Conservation (phyloP, 1,140 invertebrate genomes). For the Araneus ventricosus region DNA sequence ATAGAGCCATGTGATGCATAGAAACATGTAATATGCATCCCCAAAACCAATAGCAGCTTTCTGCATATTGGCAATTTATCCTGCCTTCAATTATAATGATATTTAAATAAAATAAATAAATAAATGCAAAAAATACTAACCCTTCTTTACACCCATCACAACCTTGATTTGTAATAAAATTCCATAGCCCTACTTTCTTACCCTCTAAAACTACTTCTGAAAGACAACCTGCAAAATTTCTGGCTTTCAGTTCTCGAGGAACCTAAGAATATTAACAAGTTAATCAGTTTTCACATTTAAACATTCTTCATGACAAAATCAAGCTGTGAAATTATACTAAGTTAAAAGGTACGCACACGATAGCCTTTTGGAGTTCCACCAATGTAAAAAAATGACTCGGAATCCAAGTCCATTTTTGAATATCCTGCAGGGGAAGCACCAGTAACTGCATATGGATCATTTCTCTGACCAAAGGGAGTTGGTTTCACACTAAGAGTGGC, state of each 20-base stretch:
- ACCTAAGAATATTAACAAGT: conserved; percentile 76
- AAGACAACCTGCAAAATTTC: conserved; percentile 85
- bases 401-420: conserved; percentile 77
- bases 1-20: too few species aligned
- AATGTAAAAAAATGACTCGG: conserved; percentile 77
- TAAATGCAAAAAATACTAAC: conserved; percentile 52
- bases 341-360: conserved; percentile 56
- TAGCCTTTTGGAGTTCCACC: conserved; percentile 77
- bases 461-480: conserved; percentile 71
- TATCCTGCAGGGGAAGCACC: conserved; percentile 77
- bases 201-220: conserved; percentile 89
- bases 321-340: not conserved
- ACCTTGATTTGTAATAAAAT: conserved; percentile 86
- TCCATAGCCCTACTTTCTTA: conserved; percentile 91
- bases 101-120: too few species aligned
- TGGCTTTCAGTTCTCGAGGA: conserved; percentile 78
- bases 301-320: not conserved
- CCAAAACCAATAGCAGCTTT: too few species aligned
- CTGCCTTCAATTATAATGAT: too few species aligned
- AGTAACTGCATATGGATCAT: conserved; percentile 75
- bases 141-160: conserved; percentile 87
- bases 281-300: not conserved
- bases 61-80: too few species aligned
- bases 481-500: conserved; percentile 78
- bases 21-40: too few species aligned